phyloP scores from a whole-genome alignment of 2,888 invertebrate species.

The Metallyticus violacea region DNA sequence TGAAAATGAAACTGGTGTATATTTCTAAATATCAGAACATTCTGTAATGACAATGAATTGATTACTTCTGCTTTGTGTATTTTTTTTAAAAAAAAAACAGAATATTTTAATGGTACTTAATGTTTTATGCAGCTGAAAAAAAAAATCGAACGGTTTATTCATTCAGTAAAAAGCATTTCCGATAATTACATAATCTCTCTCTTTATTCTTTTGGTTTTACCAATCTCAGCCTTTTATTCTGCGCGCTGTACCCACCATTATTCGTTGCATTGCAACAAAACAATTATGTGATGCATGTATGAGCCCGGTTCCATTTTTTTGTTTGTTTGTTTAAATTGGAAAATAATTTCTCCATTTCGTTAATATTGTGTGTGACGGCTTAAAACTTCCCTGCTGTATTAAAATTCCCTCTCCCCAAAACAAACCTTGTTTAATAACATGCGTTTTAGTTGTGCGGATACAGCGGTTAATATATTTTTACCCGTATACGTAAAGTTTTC shows the following conservation, averaged over 20 bases:
- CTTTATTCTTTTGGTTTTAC: background rate
- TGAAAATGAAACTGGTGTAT: no score
- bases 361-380: background rate
- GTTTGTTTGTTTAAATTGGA: background rate
- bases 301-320: background rate
- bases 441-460: background rate
- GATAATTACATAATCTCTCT: background rate
- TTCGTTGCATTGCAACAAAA: background rate
- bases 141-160: background rate
- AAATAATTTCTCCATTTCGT: background rate
- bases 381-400: background rate
- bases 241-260: background rate
- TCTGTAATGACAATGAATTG: background rate
- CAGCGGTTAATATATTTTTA: no score
- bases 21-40: background rate
- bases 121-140: background rate
- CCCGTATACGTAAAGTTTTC: no score
- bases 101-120: background rate
- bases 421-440: background rate
- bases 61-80: background rate
- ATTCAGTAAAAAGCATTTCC: background rate
- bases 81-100: background rate
- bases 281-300: background rate
- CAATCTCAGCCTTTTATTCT: background rate
- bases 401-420: background rate